Evolutionary conservation across 2,797 vertebrate species (phyloP), one percentile per base, ranked within the genome.

Genomic region (Silurus lanzhouensis): DNA sequence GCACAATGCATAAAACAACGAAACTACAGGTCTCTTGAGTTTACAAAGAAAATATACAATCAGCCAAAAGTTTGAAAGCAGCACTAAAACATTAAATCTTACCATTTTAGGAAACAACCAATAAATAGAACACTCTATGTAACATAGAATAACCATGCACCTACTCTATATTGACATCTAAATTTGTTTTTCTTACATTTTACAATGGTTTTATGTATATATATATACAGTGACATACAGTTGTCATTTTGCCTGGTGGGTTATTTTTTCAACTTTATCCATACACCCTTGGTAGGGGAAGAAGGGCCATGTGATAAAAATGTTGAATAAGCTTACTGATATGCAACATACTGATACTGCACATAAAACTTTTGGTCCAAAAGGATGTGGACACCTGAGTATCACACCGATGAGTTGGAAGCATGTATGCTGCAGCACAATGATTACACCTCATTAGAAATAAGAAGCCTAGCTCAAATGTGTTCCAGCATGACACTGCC

Each of bases 131-230:
- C 38, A 38, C 38, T 12, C 8, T 71, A 71, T 12, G 38, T 74
- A n/a, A 74, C 22, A 70, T 68, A 48, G 20, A 48, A n/a, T 72
- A n/a, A 48, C n/a, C 44, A 72, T 10, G 22, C 5, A 48, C 10
- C 44, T 72, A 52, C 20, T 10, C 6, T 52, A 52, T 52, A 46
- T 19, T 44, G 31, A 46, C 10, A 8, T 5, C 25, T 27, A 13
- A 25, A 66, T 20, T 70, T 20, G 31, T 44, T 70, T 70, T 14
- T 44, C 8, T 44, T 68, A 68, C 63, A 83, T 87, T 84, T 60
- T 70, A 44, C 22, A 63, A 19, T 68, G 27, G 3, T 68, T 38
- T 68, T 31, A 68, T 3, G 25, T 67, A 31, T 14, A 15, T 31
- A 31, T 31, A 3, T 31, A 31, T 31, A 31, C 31, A 31, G 31